Base-by-base conservation (phyloP, 2,888 invertebrate species). In the Eupithecia dodoneata region DNA sequence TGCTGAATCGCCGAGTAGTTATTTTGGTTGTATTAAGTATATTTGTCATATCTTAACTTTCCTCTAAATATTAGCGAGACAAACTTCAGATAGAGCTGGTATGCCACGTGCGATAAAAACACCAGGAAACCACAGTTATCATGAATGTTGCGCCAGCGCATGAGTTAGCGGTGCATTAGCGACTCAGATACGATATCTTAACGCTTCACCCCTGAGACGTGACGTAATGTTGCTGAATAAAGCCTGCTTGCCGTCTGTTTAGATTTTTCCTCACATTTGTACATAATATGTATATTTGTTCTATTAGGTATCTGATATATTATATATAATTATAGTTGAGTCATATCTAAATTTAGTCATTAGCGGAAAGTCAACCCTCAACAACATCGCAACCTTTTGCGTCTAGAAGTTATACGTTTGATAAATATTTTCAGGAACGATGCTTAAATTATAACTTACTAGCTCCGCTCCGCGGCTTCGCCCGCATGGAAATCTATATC, bases 111-210 rank as follows among this genome's bases (percentile, higher is more conserved):
- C 71, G 75, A 78, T 78, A 78, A 78, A 75, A 75, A 71, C 30
- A 79, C 80, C 80, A 81, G 81, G 81, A 81, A 82, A 81, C 74
- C 72, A 65, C 79, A 82, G 78, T 73, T 71, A 73, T 80, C 79
- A 76, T 75, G 73, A 76, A 15, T 72, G 78, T 76, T 76, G 76
- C 77, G 72, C 74, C 76, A 79, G 87, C 78, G 67, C 93, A 93
- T 94, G 94, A 94, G 85, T 93, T 94, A 94, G 88, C 86, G 85
- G 87, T 94, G 92, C 94, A 94, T 94, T 94, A 94, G 94, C 89
- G 88, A 85, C 87, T 77, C 74, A 86, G 94, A 94, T 94, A 94
- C 87, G 87, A 87, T 93, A 94, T 94, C 94, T 93, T 89, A 93
- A 92, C 92, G 92, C 89, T 87, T 86, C 82, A 81, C 81, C 81